Base-by-base conservation (phyloP, 2,888 invertebrate species). In the Rhagonycha fulva region DNA sequence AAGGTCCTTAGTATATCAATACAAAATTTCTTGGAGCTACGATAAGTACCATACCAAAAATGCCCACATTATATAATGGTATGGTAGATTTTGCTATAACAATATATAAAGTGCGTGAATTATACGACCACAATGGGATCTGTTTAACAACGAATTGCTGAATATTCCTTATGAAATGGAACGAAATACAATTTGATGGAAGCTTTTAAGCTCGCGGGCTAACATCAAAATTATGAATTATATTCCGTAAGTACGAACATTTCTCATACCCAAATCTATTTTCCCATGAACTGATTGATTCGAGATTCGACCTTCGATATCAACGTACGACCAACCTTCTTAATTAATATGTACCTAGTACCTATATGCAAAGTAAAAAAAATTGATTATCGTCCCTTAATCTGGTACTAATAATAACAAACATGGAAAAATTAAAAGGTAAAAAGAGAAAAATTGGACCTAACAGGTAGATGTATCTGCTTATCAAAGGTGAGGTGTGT, bases 401-500 rank as follows among this genome's bases (percentile, higher is more conserved):
- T 47, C 47, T 12, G 47, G n/a, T 47, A 47, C 47, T 47, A 47
- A 47, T 47, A 47, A 47, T 47, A 47, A 47, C n/a, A 47, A 47
- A 47, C 47, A 47, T 47, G 47, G 47, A 66, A 14, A 66, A 66
- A 19, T 66, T 23, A 19, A 23, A 68, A 19, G n/a, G 19, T 62
- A 70, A 70, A 70, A 61, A 62, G 62, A 24, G 62, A 28, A 14
- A 69, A 62, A 68, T 24, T 47, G 30, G 32, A 66, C 23, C 73
- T 14, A 72, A 78, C 79, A 80, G 81, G 81, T 80, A 80, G 79
- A 79, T 79, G 70, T 77, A 79, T 77, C 80, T 79, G 75, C 78
- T 79, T 78, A 78, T 79, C 82, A 78, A 74, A 72, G 70, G 70
- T 62, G 71, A 74, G 78, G 78, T 79, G 80, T 81, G 77, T 82